Conservation (phyloP, 2,113 vertebrate species). For the Desmodus rotundus region DNA sequence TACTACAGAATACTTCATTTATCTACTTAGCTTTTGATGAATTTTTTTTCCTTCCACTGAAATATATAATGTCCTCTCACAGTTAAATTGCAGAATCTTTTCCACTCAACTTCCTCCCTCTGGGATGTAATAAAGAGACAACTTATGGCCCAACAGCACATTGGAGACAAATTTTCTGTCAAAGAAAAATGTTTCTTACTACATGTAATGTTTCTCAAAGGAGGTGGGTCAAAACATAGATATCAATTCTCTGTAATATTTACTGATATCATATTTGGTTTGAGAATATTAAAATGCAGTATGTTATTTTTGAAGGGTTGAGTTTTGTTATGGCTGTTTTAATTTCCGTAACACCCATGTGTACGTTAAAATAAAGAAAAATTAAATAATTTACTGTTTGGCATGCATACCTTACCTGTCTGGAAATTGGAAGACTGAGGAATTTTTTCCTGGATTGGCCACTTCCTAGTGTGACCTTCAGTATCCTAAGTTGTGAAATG, state of each 20-base stretch:
- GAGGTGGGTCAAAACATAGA: conserved; percentile 59
- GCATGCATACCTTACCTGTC: neutral
- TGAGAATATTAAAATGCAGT: conserved; percentile 32
- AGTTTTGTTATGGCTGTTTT: conserved; percentile 31
- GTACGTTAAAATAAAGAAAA: conserved; percentile 36
- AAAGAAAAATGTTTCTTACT: conserved; percentile 65
- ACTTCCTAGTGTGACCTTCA: neutral
- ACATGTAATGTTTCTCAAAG: conserved; percentile 63
- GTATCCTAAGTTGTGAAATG: neutral
- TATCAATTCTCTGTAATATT: conserved; percentile 53
- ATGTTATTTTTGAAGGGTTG: conserved; percentile 39
- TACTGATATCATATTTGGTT: conserved; percentile 23
- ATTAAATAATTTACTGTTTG: conserved; percentile 29
- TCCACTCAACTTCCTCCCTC: conserved; percentile 44
- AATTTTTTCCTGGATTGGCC: neutral
- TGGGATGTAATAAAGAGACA: conserved; percentile 65
- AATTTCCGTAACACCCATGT: conserved; percentile 12
- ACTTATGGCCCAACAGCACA: conserved; percentile 40
- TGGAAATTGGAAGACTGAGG: neutral
- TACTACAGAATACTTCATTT: conserved; percentile 41
- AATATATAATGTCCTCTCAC: conserved; percentile 41
- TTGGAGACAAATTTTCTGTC: conserved; percentile 65
- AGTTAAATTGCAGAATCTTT: conserved; percentile 55
- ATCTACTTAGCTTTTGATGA: conserved; percentile 51
- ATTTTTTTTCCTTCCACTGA: conserved; percentile 24